Base-by-base conservation (phyloP, 53 echinoderm and acorn worm genomes). In the Temnopleurus reevesii region DNA sequence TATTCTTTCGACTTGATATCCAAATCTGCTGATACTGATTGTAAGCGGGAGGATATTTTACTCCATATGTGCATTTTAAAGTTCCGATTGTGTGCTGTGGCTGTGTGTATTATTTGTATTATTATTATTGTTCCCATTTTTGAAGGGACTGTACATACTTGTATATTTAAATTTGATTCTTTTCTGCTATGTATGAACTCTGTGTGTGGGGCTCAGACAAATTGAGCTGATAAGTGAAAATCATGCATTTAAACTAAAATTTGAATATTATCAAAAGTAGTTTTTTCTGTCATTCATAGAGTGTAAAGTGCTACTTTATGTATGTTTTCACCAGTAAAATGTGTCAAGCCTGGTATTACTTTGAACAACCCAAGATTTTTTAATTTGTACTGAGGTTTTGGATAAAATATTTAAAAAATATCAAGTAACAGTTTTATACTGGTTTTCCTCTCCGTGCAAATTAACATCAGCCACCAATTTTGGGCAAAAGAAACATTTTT, bases 61-160 rank as follows among this genome's bases (percentile, higher is more conserved):
- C 30, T 63, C 15, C 33, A 33, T 38, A 21, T 49, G 49, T 77
- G 77, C 45, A 9, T 77, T 77, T 45, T 45, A 77, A 26, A 45
- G 25, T 77, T 34, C 45, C 45, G n/a, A 24, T 24, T 46, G 77
- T 79, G 79, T 79, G 79, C 79, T 79, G 79, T 79, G 79, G 79
- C 79, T 79, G 47, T 21, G 8, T 8, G 19, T 10, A 79, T 23
- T 49, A 49, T 71, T 38, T 46, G 79, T 79, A 79, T 79, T 79
- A 49, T 27, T 7, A n/a, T n/a, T n/a, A n/a, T n/a, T 79, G 25
- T 79, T 79, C 51, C 79, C 46, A 12, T 41, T 49, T 71, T 71
- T 71, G 2, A 41, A 71, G 41, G 41, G n/a, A 66, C 10, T 71
- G 71, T 71, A 71, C 41, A 71, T 71, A 41, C 21, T 41, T 71